A percentile compares a stretch with the other conserved stretches of the same genome.
These are phyloP conservation scores for Rhinolophus sinicus DNA, from an alignment of 2,113 vertebrate genomes.

Conservation along the genomic window DNA sequence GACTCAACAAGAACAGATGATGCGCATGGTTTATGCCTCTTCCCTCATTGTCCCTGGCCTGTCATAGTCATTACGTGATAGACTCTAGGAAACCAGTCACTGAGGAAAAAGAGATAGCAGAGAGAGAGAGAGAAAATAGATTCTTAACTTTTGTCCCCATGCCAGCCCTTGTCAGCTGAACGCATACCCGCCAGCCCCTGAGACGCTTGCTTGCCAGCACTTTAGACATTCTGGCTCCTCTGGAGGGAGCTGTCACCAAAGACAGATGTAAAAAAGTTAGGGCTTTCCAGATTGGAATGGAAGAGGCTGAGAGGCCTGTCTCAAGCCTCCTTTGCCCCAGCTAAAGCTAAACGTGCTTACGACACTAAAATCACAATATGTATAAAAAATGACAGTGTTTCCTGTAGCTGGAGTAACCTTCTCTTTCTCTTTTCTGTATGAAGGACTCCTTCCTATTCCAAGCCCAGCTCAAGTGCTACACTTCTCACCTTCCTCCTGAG, in stretches of 20 bases:
- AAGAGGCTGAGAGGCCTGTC: background rate
- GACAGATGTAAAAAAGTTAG: background rate
- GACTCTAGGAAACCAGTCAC: background rate
- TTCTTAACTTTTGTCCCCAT: background rate
- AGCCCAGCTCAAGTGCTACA: background rate
- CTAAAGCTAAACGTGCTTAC: background rate
- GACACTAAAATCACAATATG: rapidly evolving
- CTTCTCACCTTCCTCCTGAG: background rate
- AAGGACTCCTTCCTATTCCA: background rate
- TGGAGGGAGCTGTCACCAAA: background rate
- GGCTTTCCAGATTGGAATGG: background rate
- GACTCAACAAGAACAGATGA: background rate
- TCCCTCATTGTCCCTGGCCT: background rate
- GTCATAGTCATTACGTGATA: background rate
- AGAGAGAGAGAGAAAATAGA: background rate
- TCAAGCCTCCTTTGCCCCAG: background rate
- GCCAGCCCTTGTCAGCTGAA: background rate
- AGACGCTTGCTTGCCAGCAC: background rate
- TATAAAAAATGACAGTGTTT: background rate
- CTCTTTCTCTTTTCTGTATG: background rate
- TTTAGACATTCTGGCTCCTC: background rate
- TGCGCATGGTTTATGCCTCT: background rate
- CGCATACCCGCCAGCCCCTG: background rate
- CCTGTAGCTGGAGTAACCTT: background rate
- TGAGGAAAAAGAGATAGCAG: background rate